Evolutionary conservation across 2,797 vertebrate species (phyloP), one percentile per base, ranked within the genome.

Genomic region (Arnoldichthys spilopterus): DNA sequence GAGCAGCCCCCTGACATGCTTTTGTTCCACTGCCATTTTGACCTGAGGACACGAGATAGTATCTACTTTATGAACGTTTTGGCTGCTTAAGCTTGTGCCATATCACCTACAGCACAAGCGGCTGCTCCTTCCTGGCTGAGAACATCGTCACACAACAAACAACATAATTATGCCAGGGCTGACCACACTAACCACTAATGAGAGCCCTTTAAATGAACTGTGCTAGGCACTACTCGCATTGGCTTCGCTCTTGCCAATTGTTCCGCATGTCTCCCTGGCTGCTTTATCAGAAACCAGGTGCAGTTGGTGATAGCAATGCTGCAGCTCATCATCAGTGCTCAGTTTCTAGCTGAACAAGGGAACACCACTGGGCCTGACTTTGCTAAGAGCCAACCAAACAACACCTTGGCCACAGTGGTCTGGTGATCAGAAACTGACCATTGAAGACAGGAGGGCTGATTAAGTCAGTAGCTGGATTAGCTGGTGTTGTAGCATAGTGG

Each of bases 11-110:
- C 84, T 85, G 82, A 90, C 87, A 88, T 51, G 90, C 91, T 90
- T 80, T 83, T 63, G 83, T 73, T 84, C 82, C 75, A 79, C 32
- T 87, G 76, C n/a, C 72, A 84, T 89, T 84, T 89, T 82, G 89
- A 90, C 83, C 79, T 20, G 74, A 88, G 85, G 88, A 90, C 89
- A 91, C 82, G n/a, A 85, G 91, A 92, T 92, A 90, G 77, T 90
- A 92, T 93, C 91, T 91, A 61, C 88, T 80, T 93, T 92, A 93
- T 93, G 89, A 91, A 88, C 83, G 83, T 84, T 74, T 37, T 84
- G 82, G 86, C 80, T 86, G 84, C 83, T 91, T 87, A 72, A 88
- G 80, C 85, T 81, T 79, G 81, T 87, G 91, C 90, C 89, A 91
- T 89, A 88, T 89, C 59, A 82, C 91, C 88, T 80, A 66, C 47